Evolutionary conservation across 2,888 invertebrate species (phyloP), one percentile per base, ranked within the genome.

Genomic region (Ceriagrion tenellum): DNA sequence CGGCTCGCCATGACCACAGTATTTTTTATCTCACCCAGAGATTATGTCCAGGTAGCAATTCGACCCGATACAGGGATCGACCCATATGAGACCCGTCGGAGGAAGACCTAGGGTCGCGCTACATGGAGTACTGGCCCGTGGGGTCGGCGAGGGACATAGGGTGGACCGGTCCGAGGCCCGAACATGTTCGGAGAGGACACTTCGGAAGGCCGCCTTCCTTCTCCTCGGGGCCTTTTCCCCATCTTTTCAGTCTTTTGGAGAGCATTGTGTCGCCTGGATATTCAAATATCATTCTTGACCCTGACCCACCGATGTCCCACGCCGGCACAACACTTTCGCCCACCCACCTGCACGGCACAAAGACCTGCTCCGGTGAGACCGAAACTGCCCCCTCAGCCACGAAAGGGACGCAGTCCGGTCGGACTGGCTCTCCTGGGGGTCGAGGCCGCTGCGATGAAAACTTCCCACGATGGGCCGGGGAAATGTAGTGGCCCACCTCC

Each of bases 231-330:
- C 59, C 59, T 16, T 59, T 59, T 59, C 93, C 74, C 35, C 26
- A 69, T 69, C 69, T 93, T 93, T 69, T 93, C 69, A 69, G n/a
- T 74, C 69, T 93, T 69, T n/a, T 16, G 12, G 81, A 35, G 81
- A 26, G 93, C 93, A 93, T 93, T 93, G 93, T 93, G 93, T 93
- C 63, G 35, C 93, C 93, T 81, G 69, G 26, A 93, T 93, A 93
- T 93, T 93, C 93, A 93, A 93, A 93, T 93, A 93, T 93, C 93
- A 93, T 93, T 93, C 93, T 93, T 93, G 93, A 93, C 93, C 93
- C 93, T 26, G 35, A 12, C 88, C 88, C 23, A 10, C 18, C 55
- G 8, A 13, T 89, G 47, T 89, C 89, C 89, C 55, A 47, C n/a
- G 55, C 89, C 47, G 47, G 81, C 30, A 23, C 26, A 63, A 47